These are phyloP conservation scores for Melitaea cinxia DNA, from an alignment of 1,140 invertebrate genomes.

Conservation along the genomic window DNA sequence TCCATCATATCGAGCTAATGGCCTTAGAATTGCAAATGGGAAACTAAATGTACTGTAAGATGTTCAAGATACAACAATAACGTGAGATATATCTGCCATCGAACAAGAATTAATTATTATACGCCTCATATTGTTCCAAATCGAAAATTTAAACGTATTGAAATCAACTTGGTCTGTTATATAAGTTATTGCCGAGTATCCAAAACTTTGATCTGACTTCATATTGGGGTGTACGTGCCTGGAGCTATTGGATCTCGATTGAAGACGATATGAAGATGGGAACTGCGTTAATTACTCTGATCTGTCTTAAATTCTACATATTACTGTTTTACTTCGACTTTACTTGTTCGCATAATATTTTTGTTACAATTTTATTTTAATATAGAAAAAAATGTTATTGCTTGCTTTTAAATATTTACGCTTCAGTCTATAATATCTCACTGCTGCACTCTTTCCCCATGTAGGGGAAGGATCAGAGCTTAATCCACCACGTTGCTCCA, in stretches of 20 bases:
- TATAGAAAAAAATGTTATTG: too few species aligned
- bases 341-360: neutral
- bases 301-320: neutral
- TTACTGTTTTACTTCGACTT: neutral
- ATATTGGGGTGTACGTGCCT: slow-evolving; percentile 13
- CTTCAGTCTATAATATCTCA: too few species aligned
- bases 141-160: slow-evolving; percentile 25
- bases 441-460: too few species aligned
- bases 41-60: slow-evolving; percentile 32
- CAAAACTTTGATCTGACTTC: slow-evolving; percentile 17
- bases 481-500: too few species aligned
- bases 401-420: too few species aligned
- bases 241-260: slow-evolving; percentile 12
- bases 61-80: slow-evolving; percentile 17
- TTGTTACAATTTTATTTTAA: too few species aligned
- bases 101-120: slow-evolving; percentile 29
- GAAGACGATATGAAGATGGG: neutral
- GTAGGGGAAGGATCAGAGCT: too few species aligned
- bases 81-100: neutral
- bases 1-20: slow-evolving; percentile 30
- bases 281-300: neutral
- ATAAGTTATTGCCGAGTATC: slow-evolving; percentile 26
- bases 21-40: slow-evolving; percentile 21
- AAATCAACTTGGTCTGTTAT: slow-evolving; percentile 22
- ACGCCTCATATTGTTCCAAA: slow-evolving; percentile 21